phyloP scores from a whole-genome alignment of 2,888 invertebrate species.

The Hypomecis atomaria region DNA sequence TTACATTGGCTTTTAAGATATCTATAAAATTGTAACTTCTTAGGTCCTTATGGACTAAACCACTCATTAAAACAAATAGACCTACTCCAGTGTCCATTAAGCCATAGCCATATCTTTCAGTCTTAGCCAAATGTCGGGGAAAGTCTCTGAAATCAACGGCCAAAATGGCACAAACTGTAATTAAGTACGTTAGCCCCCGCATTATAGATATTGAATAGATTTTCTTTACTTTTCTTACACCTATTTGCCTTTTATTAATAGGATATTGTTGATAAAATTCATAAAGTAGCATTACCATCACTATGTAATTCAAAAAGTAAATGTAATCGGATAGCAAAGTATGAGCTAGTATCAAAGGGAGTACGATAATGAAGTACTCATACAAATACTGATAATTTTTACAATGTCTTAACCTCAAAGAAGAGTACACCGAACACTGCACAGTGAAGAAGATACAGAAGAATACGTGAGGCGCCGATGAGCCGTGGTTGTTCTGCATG shows the following conservation, averaged over 20 bases:
- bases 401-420: conserved; percentile 48
- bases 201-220: conserved; percentile 86
- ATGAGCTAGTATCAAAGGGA: conserved; percentile 83
- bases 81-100: conserved; percentile 99
- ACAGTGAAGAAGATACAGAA: conserved; percentile 71
- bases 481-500: conserved; percentile 83
- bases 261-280: conserved; percentile 40
- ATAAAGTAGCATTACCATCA: conserved; percentile 52
- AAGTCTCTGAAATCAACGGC: conserved; percentile 97
- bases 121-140: conserved; percentile 94
- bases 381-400: conserved; percentile 61
- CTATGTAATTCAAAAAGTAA: conserved; percentile 59
- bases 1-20: conserved; percentile 66
- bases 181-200: conserved; percentile 88
- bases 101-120: conserved; percentile 92
- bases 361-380: conserved; percentile 84
- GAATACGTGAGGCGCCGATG: conserved; percentile 80
- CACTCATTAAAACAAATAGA: conserved; percentile 92
- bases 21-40: conserved; percentile 54
- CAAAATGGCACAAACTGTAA: conserved; percentile 92
- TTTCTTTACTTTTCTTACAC: conserved; percentile 43
- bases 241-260: conserved; percentile 45
- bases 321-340: conserved; percentile 78
- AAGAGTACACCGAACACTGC: conserved; percentile 62
- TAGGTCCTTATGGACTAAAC: conserved; percentile 86